These are phyloP conservation scores for Oryctolagus cuniculus DNA, from an alignment of 2,113 vertebrate genomes.

Conservation along the genomic window mOryCun1.1 NC_091441.1:41127001-41127500, in stretches of 20 bases:
- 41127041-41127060: too few relatives aligned
- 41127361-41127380: background rate
- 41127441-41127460: background rate
- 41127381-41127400: background rate
- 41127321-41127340: background rate
- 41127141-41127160: background rate
- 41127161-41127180: background rate
- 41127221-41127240: background rate
- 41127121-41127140: background rate
- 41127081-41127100: background rate
- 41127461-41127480: background rate
- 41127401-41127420: too few relatives aligned
- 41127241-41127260: background rate
- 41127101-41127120: background rate
- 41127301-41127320: background rate
- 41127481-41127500: background rate
- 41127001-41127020: background rate
- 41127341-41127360: background rate
- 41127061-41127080: background rate
- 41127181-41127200: background rate
- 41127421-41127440: background rate
- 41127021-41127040: too few relatives aligned
- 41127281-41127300: background rate
- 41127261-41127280: background rate
- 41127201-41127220: accelerated